Percentiles rank a stretch among this genome's conserved stretches.
Conservation (phyloP, 2,797 vertebrate genomes). For the Pangasius krempfi region DNA sequence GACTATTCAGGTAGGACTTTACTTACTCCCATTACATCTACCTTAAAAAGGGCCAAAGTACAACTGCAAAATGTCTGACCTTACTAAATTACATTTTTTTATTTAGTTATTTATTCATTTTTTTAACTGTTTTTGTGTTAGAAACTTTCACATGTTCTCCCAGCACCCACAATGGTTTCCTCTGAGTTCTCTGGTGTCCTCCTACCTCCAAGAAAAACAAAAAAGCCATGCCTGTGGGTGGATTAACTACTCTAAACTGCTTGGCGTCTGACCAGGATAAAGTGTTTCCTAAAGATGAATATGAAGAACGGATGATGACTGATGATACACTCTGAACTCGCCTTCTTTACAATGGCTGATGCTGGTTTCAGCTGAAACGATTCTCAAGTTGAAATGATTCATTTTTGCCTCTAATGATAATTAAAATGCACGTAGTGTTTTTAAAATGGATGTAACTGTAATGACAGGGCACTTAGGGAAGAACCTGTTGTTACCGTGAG, state of each 20-base stretch:
- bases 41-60: background rate
- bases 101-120: background rate
- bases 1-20: background rate
- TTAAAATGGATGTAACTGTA: background rate
- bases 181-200: background rate
- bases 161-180: background rate
- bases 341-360: background rate
- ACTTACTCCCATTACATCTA: background rate
- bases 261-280: background rate
- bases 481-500: slow-evolving; percentile 42
- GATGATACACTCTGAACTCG: background rate
- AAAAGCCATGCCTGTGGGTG: background rate
- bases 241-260: background rate
- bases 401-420: background rate
- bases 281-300: background rate
- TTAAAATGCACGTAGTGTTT: background rate
- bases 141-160: background rate
- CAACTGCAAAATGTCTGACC: background rate
- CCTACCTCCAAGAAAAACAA: too few relatives aligned
- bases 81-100: background rate
- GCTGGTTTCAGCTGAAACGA: background rate
- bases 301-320: background rate
- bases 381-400: background rate
- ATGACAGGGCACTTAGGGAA: background rate
- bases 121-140: too few relatives aligned